Percentiles rank a stretch among this genome's conserved stretches.
phyloP scores from a whole-genome alignment of 2,113 vertebrate genomes.

The Pseudopodoces humilis region DNA sequence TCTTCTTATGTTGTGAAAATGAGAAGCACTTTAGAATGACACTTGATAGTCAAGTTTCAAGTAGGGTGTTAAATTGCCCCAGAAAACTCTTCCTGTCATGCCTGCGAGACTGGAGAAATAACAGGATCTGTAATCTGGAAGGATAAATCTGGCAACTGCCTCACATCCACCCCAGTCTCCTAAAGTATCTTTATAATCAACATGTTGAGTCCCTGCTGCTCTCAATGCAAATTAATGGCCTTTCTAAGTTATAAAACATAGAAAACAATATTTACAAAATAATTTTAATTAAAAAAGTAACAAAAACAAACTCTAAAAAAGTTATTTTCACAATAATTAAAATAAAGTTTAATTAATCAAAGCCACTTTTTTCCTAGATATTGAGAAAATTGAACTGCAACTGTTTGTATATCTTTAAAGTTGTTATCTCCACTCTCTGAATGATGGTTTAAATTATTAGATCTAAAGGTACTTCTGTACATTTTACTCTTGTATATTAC shows the following conservation, averaged over 20 bases:
- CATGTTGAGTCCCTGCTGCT: not conserved
- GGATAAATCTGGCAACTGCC: not conserved
- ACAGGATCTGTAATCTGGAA: not conserved
- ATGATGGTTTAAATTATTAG: constrained; percentile 66
- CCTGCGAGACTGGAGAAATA: not conserved
- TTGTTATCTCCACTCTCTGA: constrained; percentile 5
- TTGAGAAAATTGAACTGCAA: constrained; percentile 33
- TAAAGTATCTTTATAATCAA: not conserved
- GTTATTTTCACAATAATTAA: constrained; percentile 58
- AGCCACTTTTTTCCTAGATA: constrained; percentile 20
- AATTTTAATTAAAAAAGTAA: constrained; percentile 65
- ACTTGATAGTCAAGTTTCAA: not conserved
- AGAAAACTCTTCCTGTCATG: not conserved
- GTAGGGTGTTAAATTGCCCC: not conserved
- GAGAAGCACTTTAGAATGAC: not conserved
- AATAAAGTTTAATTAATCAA: constrained; percentile 55
- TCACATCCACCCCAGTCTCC: not conserved
- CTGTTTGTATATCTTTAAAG: constrained; percentile 38
- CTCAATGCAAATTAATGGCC: constrained; percentile 7
- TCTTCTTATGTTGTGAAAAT: not conserved
- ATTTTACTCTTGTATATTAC: constrained; percentile 69
- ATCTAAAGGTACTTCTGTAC: constrained; percentile 62
- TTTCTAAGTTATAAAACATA: constrained; percentile 59
- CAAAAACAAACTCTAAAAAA: constrained; percentile 38
- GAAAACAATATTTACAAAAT: constrained; percentile 68